Evolutionary conservation across 2,888 invertebrate species (phyloP), one percentile per base, ranked within the genome.

Genomic region (Caenorhabditis japonica): DNA sequence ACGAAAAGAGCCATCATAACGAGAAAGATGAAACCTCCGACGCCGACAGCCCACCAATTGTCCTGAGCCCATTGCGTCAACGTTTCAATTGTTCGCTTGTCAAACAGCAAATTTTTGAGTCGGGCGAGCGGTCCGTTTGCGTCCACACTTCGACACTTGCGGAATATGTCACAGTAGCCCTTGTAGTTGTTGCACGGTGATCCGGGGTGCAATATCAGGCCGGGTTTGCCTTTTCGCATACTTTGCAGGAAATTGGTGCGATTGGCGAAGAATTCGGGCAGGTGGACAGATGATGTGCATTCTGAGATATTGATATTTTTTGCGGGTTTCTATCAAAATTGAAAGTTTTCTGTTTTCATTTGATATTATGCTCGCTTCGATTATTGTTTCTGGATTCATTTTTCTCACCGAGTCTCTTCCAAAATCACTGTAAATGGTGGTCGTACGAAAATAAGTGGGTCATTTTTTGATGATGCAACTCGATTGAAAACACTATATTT

Each of bases 101-200:
- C 84, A 51, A 85, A 86, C 2, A 86, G 69, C 39, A 79, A 62
- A 52, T 80, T 79, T 91, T 97, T 97, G 68, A 99, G 91, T 56
- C 97, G 92, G 21, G 95, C 95, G 76, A 99, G 90, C 2, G 99
- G 99, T 5, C 99, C 99, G 87, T 99, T 97, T 0, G 97, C 97
- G 90, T 99, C 97, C 21, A 99, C 97, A 0, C 95, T 94, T 80
- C 99, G 92, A 88, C 99, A 99, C 89, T 96, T 97, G 58, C 95
- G 92, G 90, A 99, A 99, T 78, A 99, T 97, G 90, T 99, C 99
- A 90, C 99, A 99, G 90, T 99, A 99, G 56, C 99, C 86, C 74
- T 88, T 89, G 91, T 95, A 99, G 90, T 99, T 96, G 89, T 99
- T 96, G 89, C 99, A 99, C 0, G 99, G 97, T 51, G 97, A 95